Conservation (phyloP, 1,140 invertebrate species). For the Bombus polaris region DNA sequence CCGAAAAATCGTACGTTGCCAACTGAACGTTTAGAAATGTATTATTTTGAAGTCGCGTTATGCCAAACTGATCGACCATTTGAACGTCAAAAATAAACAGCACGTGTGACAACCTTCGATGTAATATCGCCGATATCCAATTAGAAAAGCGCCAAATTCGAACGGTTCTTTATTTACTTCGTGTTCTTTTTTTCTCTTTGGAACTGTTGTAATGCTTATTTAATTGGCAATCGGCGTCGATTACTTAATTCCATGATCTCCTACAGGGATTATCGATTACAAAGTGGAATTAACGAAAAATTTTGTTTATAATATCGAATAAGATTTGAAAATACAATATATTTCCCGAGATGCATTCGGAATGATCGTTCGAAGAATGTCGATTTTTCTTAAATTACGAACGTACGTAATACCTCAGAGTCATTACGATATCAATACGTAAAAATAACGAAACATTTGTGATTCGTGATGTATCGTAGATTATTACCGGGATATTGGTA, state of each 20-base stretch:
- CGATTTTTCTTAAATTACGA: conserved; percentile 44
- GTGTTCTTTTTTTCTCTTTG: background rate
- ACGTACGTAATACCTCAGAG: conserved; percentile 52
- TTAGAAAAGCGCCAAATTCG: conserved; percentile 5
- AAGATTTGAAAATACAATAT: conserved; percentile 29
- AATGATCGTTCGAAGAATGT: conserved; percentile 28
- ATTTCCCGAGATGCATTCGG: background rate
- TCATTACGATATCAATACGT: conserved; percentile 50
- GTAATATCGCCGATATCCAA: conserved; percentile 30
- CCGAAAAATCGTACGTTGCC: background rate
- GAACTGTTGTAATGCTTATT: background rate
- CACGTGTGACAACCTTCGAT: conserved; percentile 37
- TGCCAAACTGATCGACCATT: background rate
- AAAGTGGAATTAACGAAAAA: conserved; percentile 32
- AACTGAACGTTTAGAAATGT: background rate
- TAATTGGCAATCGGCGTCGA: conserved; percentile 31
- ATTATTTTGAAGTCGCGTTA: background rate
- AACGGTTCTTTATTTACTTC: background rate
- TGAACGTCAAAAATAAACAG: background rate
- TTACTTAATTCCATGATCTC: conserved; percentile 3
- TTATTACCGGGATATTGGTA: conserved; percentile 41
- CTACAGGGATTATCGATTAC: background rate
- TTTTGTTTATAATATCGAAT: conserved; percentile 33
- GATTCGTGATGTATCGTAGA: conserved; percentile 50
- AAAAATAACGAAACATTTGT: conserved; percentile 50